Conservation (phyloP, 2,113 vertebrate species). For the Alethe diademata region DNA sequence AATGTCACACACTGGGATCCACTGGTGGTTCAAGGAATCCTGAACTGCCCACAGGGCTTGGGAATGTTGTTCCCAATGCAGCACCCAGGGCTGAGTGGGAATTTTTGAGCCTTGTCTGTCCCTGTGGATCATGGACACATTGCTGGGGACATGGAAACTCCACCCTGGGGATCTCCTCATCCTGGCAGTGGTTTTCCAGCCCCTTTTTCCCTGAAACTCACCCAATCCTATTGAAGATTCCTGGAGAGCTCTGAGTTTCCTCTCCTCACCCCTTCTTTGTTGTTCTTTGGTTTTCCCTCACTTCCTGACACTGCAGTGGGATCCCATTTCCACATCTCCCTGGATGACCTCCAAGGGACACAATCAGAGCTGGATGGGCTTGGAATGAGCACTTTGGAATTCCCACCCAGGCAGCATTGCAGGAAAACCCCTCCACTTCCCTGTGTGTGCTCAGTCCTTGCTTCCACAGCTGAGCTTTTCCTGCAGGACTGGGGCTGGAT, state of each 20-base stretch:
- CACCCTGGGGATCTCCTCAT: not conserved
- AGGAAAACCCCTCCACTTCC: not conserved
- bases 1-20: not conserved
- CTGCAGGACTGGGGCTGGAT: not conserved
- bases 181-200: not conserved
- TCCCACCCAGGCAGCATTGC: not conserved
- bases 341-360: not conserved
- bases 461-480: not conserved
- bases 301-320: accelerated
- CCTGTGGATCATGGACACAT: accelerated
- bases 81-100: not conserved
- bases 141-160: not conserved
- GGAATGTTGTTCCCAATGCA: not conserved
- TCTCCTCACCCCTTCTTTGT: not conserved
- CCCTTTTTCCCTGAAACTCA: not conserved
- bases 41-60: accelerated
- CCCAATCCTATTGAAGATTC: not conserved
- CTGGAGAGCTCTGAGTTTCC: not conserved
- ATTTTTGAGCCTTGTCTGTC: not conserved
- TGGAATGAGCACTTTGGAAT: not conserved
- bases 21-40: not conserved
- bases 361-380: not conserved
- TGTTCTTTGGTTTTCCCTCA: not conserved
- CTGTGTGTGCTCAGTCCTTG: accelerated
- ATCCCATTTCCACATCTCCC: not conserved